Percentiles rank a stretch among this genome's conserved stretches.
Evolutionary conservation across 2,113 vertebrate species (phyloP).

Genomic region (Sinocyclocheilus anophthalmus): DNA sequence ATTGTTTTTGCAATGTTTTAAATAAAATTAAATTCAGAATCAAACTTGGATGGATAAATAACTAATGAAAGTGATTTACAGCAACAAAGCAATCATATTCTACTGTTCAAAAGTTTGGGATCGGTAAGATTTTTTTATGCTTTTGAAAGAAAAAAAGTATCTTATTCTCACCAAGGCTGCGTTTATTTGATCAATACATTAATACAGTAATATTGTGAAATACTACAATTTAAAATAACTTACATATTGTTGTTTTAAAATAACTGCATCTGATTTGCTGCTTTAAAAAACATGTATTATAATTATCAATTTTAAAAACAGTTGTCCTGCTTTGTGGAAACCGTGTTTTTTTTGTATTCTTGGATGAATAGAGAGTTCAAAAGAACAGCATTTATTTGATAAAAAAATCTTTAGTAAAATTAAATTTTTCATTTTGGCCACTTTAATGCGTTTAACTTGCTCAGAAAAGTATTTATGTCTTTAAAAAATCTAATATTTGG

Average conservation of each 20-base stretch:
- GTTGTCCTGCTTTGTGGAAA: background rate
- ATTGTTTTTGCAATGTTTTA: background rate
- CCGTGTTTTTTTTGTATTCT: background rate
- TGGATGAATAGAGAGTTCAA: background rate
- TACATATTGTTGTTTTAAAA: no score
- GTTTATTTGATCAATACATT: no score
- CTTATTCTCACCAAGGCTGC: no score
- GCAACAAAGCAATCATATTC: background rate
- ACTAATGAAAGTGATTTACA: background rate
- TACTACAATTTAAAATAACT: no score
- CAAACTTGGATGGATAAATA: background rate
- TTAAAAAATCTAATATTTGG: no score
- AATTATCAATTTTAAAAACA: background rate
- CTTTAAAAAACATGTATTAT: background rate
- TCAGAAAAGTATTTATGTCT: no score
- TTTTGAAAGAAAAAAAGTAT: background rate
- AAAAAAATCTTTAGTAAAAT: no score
- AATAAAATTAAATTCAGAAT: background rate
- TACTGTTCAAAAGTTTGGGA: background rate
- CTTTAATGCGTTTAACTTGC: no score
- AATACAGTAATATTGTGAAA: no score
- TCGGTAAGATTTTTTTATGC: background rate
- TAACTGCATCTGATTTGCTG: background rate
- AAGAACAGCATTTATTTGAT: no score
- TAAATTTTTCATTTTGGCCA: no score